Evolutionary conservation across 2,113 vertebrate genomes (phyloP).

Genomic region (Lepisosteus oculatus): DNA sequence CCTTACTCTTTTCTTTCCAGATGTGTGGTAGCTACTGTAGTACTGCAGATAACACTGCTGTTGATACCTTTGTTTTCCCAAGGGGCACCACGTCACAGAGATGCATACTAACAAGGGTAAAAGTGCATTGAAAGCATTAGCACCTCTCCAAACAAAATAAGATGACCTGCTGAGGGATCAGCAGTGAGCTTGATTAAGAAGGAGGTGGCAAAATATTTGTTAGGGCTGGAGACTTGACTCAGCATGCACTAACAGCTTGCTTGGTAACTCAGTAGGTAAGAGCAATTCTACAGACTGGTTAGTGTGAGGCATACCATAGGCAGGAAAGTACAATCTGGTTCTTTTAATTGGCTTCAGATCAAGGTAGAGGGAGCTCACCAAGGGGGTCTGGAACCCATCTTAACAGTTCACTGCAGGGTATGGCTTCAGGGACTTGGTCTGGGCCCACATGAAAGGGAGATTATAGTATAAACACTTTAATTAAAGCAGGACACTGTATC

Average conservation of each 20-base stretch:
- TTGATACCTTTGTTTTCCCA: constrained; percentile 1
- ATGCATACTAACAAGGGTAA: constrained; percentile 40
- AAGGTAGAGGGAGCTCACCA: constrained; percentile 39
- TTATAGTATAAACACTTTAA: constrained; percentile 26
- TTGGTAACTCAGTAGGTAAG: constrained; percentile 45
- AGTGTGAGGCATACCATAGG: constrained; percentile 54
- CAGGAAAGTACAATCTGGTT: constrained; percentile 18
- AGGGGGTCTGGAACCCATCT: constrained; percentile 21
- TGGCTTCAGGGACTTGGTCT: constrained; percentile 1
- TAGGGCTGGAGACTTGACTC: constrained; percentile 32
- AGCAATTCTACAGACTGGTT: constrained; percentile 33
- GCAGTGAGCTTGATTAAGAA: constrained; percentile 42
- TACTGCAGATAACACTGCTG: neutral
- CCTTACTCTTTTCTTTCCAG: neutral
- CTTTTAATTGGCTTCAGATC: constrained; percentile 54
- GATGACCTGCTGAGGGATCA: constrained; percentile 54
- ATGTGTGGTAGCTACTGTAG: constrained; percentile 2
- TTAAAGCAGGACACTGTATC: constrained; percentile 12
- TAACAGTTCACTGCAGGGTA: constrained; percentile 9
- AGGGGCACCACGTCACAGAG: neutral
- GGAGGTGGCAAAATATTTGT: constrained; percentile 63
- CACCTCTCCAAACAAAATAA: constrained; percentile 40
- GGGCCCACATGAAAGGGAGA: constrained; percentile 26
- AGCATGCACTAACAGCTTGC: constrained; percentile 33
- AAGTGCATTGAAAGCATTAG: constrained; percentile 48